A percentile compares a stretch with the other conserved stretches of the same genome.
Evolutionary conservation across 1,140 invertebrate species (phyloP).

Genomic region (Contarinia nasturtii): DNA sequence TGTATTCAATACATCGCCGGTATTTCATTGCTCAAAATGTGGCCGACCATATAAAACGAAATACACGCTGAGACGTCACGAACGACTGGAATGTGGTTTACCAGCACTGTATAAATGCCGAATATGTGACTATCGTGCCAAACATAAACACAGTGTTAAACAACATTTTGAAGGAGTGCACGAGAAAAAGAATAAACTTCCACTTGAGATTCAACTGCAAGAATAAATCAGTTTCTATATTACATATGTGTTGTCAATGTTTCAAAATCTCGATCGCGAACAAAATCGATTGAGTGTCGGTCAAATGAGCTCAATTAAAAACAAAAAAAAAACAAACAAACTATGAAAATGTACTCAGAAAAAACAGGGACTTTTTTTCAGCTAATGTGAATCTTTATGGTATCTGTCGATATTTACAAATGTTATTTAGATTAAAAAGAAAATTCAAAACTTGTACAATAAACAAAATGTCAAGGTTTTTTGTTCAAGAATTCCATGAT

Average conservation of each 20-base stretch:
- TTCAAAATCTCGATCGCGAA: no score
- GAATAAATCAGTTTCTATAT: neutral
- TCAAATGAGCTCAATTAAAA: neutral
- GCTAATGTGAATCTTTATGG: no score
- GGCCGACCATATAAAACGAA: constrained; percentile 24
- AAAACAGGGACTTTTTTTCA: no score
- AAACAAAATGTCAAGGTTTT: no score
- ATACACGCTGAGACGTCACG: constrained; percentile 37
- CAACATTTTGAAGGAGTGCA: constrained; percentile 1
- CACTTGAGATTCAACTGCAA: neutral
- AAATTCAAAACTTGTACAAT: no score
- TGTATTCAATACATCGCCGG: neutral
- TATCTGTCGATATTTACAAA: no score
- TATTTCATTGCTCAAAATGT: constrained; percentile 22
- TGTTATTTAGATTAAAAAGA: no score
- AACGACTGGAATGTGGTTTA: constrained; percentile 64
- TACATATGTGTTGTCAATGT: no score
- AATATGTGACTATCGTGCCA: constrained; percentile 51
- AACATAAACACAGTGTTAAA: constrained; percentile 31
- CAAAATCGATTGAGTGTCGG: neutral
- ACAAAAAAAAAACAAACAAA: no score
- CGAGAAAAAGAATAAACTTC: neutral
- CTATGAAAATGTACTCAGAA: no score
- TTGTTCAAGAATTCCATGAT: no score
- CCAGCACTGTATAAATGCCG: constrained; percentile 56